phyloP scores from a whole-genome alignment of 2,888 invertebrate species.

The Aporophyla nigra region DNA sequence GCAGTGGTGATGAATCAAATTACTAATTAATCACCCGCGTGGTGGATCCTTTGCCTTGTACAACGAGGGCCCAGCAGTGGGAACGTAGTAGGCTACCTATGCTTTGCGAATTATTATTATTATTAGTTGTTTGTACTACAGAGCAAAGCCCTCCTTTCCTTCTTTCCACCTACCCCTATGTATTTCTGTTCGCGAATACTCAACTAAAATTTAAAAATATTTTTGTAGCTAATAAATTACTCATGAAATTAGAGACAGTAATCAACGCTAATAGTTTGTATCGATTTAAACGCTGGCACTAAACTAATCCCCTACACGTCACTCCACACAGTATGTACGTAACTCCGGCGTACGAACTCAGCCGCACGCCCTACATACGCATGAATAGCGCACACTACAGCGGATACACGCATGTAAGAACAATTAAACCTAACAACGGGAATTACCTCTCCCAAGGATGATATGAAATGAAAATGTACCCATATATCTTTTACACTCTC shows the following conservation, averaged over 20 bases:
- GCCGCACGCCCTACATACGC: conserved; percentile 21
- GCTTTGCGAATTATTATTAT: neutral
- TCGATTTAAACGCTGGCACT: conserved; percentile 11
- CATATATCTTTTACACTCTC: conserved; percentile 85
- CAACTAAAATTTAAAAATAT: neutral
- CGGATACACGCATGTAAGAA: conserved; percentile 69
- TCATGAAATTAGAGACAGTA: neutral
- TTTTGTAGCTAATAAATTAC: neutral
- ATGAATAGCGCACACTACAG: conserved; percentile 45
- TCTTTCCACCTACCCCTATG: neutral
- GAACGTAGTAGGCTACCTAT: neutral
- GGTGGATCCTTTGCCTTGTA: no score
- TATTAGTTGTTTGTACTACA: neutral
- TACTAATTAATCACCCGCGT: no score
- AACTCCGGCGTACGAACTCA: conserved; percentile 13
- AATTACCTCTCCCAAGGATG: conserved; percentile 67
- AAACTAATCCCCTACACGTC: conserved; percentile 21
- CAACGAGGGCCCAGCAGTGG: no score
- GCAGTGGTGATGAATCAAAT: no score
- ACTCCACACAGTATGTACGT: conserved; percentile 28
- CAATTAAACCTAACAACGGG: conserved; percentile 72
- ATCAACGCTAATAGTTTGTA: conserved; percentile 26
- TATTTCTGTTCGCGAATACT: neutral
- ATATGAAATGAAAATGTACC: conserved; percentile 78
- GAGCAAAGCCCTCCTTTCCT: no score